Conservation (phyloP, 1,140 invertebrate genomes). For the Thereuonema tuberculata region DNA sequence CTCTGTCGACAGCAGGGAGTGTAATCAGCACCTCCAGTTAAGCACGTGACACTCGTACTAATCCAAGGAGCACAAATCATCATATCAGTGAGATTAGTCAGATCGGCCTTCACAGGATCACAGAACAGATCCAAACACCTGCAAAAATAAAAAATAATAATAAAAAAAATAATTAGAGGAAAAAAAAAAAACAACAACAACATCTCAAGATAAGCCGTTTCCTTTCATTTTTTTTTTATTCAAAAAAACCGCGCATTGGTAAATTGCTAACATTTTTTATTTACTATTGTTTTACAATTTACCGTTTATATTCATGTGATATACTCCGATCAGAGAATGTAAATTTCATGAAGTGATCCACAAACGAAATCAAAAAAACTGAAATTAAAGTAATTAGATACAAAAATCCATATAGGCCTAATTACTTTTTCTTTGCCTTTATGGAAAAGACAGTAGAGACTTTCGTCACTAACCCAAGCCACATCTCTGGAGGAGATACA, state of each 20-base stretch:
- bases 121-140: slow-evolving; percentile 60
- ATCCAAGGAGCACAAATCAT: slow-evolving; percentile 78
- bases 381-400: no score
- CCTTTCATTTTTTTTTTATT: background rate
- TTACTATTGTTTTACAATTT: background rate
- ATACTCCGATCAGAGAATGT: background rate
- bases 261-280: background rate
- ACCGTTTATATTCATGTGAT: background rate
- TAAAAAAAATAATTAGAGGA: background rate
- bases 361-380: no score
- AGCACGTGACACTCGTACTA: slow-evolving; percentile 56
- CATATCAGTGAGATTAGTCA: slow-evolving; percentile 49
- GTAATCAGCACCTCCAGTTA: slow-evolving; percentile 59
- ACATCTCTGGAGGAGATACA: no score
- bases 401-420: no score
- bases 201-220: background rate
- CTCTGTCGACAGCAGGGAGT: slow-evolving; percentile 57
- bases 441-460: no score
- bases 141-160: slow-evolving; percentile 15
- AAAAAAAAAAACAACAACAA: background rate
- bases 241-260: background rate
- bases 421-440: no score
- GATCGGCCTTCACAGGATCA: slow-evolving; percentile 48
- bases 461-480: no score
- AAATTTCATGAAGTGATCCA: no score